Evolutionary conservation across 2,797 vertebrate species (phyloP), one percentile per base, ranked within the genome.

Genomic region (Podarcis siculus): DNA sequence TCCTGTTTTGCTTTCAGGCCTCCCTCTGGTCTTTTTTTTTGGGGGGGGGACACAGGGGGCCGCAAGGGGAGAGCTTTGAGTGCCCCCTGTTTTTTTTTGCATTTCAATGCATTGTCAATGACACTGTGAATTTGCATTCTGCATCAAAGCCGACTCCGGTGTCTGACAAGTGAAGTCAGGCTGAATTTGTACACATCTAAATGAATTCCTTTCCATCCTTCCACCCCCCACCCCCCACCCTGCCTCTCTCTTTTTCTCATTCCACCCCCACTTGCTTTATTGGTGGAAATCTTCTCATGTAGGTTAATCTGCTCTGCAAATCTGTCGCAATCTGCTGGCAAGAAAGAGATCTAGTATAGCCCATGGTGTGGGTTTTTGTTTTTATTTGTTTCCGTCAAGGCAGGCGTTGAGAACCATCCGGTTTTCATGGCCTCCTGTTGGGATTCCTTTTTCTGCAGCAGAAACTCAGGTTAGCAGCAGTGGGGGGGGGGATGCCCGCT

Each of bases 231-330:
- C 5, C 17, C 32, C 32, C 3, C 10, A 5, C 19, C 1, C 6
- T 0, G 1, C 21, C 64, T 19, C 23, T 17, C 80, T 17, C 13
- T 39, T 12, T 5, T 55, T 79, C n/a, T 58, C 73, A 9, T 55
- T 30, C 15, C 13, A 1, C 1, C 4, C 32, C n/a, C n/a, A n/a
- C n/a, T 23, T 61, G 39, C 90, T 78, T 61, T 95, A 88, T 92
- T 95, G 61, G 92, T 94, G 66, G 94, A 93, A 81, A 93, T 94
- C 83, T 95, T 93, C 91, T 86, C 58, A 90, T 90, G 87, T 87
- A 93, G 88, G 90, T 91, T 92, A 93, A 95, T 95, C 90, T 88
- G 72, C 7, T 77, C 83, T 80, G 88, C 88, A 89, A 93, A 93
- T 91, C 92, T 83, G 85, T 37, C 80, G 88, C 88, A 87, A 91